These are phyloP conservation scores for Lomographa bimaculata DNA, from an alignment of 2,888 invertebrate genomes.

Conservation along the genomic window DNA sequence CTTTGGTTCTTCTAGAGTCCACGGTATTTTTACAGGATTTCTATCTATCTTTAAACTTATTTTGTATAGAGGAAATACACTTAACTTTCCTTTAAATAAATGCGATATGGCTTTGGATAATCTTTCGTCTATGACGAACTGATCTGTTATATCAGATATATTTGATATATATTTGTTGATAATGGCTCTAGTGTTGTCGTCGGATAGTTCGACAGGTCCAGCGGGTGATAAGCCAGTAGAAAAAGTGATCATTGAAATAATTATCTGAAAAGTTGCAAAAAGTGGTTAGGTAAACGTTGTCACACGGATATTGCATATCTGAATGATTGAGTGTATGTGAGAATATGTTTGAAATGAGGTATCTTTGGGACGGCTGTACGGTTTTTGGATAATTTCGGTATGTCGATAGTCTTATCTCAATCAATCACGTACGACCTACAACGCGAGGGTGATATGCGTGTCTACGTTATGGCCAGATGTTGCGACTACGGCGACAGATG, in stretches of 20 bases:
- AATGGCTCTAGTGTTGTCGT: conserved; percentile 46
- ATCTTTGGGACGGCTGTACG: too few species aligned
- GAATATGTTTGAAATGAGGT: too few species aligned
- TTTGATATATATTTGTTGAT: conserved; percentile 52
- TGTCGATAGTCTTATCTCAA: too few species aligned
- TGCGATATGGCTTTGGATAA: conserved; percentile 56
- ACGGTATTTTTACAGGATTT: conserved; percentile 67
- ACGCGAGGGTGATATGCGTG: too few species aligned
- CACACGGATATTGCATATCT: too few species aligned
- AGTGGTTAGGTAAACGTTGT: too few species aligned
- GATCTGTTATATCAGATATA: conserved; percentile 56
- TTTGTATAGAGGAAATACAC: conserved; percentile 62
- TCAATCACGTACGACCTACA: too few species aligned
- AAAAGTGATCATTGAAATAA: conserved; percentile 24
- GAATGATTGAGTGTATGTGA: too few species aligned
- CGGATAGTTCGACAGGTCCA: conserved; percentile 31
- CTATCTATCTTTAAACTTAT: conserved; percentile 63
- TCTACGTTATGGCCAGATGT: too few species aligned
- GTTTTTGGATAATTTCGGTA: too few species aligned
- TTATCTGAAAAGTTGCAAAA: conserved; percentile 35
- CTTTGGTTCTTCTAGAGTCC: conserved; percentile 47
- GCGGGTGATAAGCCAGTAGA: conserved; percentile 39
- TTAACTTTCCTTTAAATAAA: conserved; percentile 59
- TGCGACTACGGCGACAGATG: too few species aligned
- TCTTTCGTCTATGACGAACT: conserved; percentile 58